A percentile compares a stretch with the other conserved stretches of the same genome.
Evolutionary conservation across 1,140 invertebrate genomes (phyloP).

Genomic region (Chironomus striatipennis): DNA sequence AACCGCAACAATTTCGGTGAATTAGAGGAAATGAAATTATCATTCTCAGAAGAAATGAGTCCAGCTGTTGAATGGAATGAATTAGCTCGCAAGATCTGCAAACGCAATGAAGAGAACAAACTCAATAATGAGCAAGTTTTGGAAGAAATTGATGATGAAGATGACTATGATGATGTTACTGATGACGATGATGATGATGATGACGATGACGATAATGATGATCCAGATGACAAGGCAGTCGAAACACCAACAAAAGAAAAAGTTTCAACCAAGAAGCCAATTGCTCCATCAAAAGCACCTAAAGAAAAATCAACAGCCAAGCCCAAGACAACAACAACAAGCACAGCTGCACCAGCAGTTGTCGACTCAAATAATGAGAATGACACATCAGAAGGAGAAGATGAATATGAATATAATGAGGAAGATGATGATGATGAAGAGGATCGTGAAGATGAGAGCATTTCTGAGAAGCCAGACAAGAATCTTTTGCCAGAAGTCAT

Average conservation of each 20-base stretch:
- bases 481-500: slow-evolving; percentile 1
- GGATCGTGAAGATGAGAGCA: slow-evolving; percentile 30
- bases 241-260: slow-evolving; percentile 29
- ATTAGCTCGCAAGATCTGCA: slow-evolving; percentile 35
- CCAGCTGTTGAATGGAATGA: slow-evolving; percentile 30
- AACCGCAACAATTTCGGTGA: not conserved
- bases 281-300: not conserved
- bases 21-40: not conserved
- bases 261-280: slow-evolving; percentile 8
- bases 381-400: slow-evolving; percentile 25
- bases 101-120: slow-evolving; percentile 29
- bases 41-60: slow-evolving; percentile 11
- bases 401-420: slow-evolving; percentile 36
- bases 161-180: slow-evolving; percentile 31
- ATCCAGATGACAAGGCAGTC: slow-evolving; percentile 30
- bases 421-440: slow-evolving; percentile 38
- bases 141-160: slow-evolving; percentile 39
- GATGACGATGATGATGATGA: slow-evolving; percentile 30
- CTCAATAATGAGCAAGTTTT: slow-evolving; percentile 30
- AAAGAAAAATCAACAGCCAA: not conserved
- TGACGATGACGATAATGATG: slow-evolving; percentile 31
- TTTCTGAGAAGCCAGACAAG: not conserved
- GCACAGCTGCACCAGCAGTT: not conserved
- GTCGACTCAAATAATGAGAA: slow-evolving; percentile 21
- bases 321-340: not conserved